Percentiles rank a stretch among this genome's conserved stretches.
phyloP scores from a whole-genome alignment of 2,888 invertebrate species.

The Eutolmus rufibarbis region DNA sequence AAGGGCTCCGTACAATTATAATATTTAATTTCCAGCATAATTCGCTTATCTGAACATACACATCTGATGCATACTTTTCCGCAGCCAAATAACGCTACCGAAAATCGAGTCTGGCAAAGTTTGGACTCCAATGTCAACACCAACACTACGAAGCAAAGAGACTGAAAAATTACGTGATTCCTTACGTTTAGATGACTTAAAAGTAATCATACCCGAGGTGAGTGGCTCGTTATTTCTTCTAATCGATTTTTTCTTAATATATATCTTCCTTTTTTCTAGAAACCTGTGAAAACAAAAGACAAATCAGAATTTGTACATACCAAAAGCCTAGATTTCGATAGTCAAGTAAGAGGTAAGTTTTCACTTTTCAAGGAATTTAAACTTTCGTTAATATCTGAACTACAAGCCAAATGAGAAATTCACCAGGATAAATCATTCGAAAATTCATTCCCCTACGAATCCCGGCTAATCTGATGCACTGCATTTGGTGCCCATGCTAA shows the following conservation, averaged over 20 bases:
- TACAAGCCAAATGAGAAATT: neutral
- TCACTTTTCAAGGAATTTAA: neutral
- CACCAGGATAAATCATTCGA: neutral
- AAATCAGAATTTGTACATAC: slow-evolving; percentile 56
- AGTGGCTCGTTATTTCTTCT: neutral
- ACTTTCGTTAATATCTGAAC: neutral
- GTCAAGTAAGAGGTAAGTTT: slow-evolving; percentile 54
- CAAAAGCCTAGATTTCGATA: slow-evolving; percentile 55
- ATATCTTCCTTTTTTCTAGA: slow-evolving; percentile 47
- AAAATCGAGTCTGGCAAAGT: slow-evolving; percentile 54
- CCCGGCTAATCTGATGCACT: neutral
- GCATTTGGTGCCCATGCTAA: neutral
- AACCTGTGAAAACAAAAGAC: slow-evolving; percentile 52
- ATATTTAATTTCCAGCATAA: neutral
- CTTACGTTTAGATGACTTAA: slow-evolving; percentile 54
- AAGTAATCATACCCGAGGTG: slow-evolving; percentile 53
- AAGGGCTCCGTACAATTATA: neutral
- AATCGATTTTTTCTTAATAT: neutral
- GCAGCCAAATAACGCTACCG: slow-evolving; percentile 52
- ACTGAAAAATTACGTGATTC: slow-evolving; percentile 55
- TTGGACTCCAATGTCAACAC: slow-evolving; percentile 54
- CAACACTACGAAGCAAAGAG: slow-evolving; percentile 54
- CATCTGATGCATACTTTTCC: neutral
- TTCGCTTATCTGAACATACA: neutral
- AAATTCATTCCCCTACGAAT: neutral